Evolutionary conservation across 2,888 invertebrate species (phyloP).

Genomic region (Trichopoda pennipes): DNA sequence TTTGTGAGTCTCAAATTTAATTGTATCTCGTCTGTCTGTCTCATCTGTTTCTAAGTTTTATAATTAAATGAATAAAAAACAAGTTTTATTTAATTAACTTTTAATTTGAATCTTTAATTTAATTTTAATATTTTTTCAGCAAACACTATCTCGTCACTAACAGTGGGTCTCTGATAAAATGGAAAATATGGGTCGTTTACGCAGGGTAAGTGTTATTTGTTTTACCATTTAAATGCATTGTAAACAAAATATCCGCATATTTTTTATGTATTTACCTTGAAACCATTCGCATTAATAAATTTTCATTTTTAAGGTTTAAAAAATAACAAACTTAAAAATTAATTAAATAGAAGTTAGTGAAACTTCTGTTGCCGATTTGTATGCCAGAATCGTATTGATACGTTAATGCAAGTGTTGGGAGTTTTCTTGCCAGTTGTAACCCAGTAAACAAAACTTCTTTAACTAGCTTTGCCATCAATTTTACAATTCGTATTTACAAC

Average conservation of each 20-base stretch:
- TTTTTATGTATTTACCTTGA: slow-evolving; percentile 41
- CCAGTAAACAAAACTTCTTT: slow-evolving; percentile 37
- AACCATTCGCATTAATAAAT: slow-evolving; percentile 4
- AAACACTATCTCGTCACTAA: slow-evolving; percentile 4
- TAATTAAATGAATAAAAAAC: slow-evolving; percentile 23
- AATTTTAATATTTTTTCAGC: slow-evolving; percentile 22
- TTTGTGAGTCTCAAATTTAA: not conserved
- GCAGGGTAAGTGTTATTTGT: slow-evolving; percentile 47
- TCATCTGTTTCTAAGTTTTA: slow-evolving; percentile 5
- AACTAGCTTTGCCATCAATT: too few relatives aligned
- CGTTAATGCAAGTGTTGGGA: slow-evolving; percentile 38
- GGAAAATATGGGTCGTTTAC: slow-evolving; percentile 64
- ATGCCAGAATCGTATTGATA: not conserved
- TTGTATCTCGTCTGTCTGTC: slow-evolving; percentile 26
- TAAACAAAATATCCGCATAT: slow-evolving; percentile 5
- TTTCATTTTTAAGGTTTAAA: not conserved
- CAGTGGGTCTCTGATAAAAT: slow-evolving; percentile 42
- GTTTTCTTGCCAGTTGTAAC: slow-evolving; percentile 28
- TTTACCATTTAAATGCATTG: not conserved
- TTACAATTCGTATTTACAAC: too few relatives aligned
- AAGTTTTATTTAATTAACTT: slow-evolving; percentile 18
- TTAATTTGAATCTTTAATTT: slow-evolving; percentile 28
- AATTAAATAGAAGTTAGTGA: slow-evolving; percentile 51
- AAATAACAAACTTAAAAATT: slow-evolving; percentile 20
- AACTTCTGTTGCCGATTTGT: slow-evolving; percentile 33